Base-by-base conservation (phyloP, 1,140 invertebrate genomes). In the Achroia grisella region DNA sequence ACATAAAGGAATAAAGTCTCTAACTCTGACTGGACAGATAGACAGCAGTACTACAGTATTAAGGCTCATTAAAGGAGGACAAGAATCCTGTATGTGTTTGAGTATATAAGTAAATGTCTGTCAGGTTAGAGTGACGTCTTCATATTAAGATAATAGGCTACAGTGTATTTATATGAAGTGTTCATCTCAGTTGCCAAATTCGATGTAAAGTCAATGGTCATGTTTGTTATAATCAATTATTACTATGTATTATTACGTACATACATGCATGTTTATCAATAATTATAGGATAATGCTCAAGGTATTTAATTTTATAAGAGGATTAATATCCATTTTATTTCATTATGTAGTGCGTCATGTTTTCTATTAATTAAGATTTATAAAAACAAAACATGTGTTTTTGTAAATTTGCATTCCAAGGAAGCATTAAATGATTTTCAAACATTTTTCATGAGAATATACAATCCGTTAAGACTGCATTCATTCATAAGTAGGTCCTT, bases 111-210 rank as follows among this genome's bases (percentile, higher is more conserved):
- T n/a, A n/a, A 23, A 23, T 6, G 17, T 23, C 17, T 23, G 17
- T 23, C n/a, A n/a, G n/a, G n/a, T 23, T 23, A 3, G 17, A 2
- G 17, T 23, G 2, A 23, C 17, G 17, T 23, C 17, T 23, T 23
- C 6, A 23, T 6, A 23, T n/a, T n/a, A n/a, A n/a, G 6, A 23
- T 6, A 6, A 23, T 23, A 3, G 17, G 6, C 17, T 23, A 23
- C 17, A 3, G 17, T 23, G 17, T 23, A 23, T 23, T 23, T 23
- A 23, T 23, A 23, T 6, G 6, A 56, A 67, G 77, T 80, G 80
- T 84, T 80, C 76, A 80, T 72, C 61, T 60, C 63, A 65, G 74
- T 77, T 84, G 80, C 80, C 80, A 84, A 84, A 84, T 75, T 82
- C 60, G 60, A 58, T 82, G 65, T 82, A 76, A 62, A 65, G 58